Evolutionary conservation across 1,140 invertebrate species (phyloP), one percentile per base, ranked within the genome.

Genomic region (Drosophila pandora): DNA sequence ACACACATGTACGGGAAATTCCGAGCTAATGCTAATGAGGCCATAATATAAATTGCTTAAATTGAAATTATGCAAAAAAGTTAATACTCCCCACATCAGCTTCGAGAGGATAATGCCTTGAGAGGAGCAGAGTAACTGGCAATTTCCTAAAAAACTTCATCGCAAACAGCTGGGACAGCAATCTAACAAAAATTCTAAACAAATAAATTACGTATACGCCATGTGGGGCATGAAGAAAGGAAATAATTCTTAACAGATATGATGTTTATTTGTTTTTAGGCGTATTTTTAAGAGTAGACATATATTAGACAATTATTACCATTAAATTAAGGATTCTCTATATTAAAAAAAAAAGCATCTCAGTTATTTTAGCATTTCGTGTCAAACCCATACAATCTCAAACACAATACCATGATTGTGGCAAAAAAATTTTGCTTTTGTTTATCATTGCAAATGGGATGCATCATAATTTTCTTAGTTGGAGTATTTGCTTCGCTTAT

Each of bases 1-100:
- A 21, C 45, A 55, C 63, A 55, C 58, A 63, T 37, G 37, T 12
- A 25, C 43, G 7, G 65, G 43, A 56, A 57, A 57, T 45, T 48
- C 65, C 69, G n/a, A 52, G 64, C 63, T 69, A 76, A 87, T 87
- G 81, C 79, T 85, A 87, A 85, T 85, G 78, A 87, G 82, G 64
- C 82, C 69, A 82, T 85, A 87, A 87, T 85, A 82, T 65, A 85
- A 87, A 87, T 85, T 82, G 78, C 81, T 85, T 78, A 70, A 85
- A 87, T 87, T 87, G 74, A 81, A 75, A 87, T 85, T 81, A 87
- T 85, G 81, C 81, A 82, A 76, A 76, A 74, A 81, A 73, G 80
- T 78, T 69, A 82, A 70, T 69, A 62, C 58, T 60, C 72, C 22
- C 30, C 34, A 28, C 37, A 45, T 63, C 57, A 48, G 22, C 57